A percentile compares a stretch with the other conserved stretches of the same genome.
These are phyloP conservation scores for Elymnias hypermnestra DNA, from an alignment of 1,140 invertebrate genomes.

Conservation along the genomic window DNA sequence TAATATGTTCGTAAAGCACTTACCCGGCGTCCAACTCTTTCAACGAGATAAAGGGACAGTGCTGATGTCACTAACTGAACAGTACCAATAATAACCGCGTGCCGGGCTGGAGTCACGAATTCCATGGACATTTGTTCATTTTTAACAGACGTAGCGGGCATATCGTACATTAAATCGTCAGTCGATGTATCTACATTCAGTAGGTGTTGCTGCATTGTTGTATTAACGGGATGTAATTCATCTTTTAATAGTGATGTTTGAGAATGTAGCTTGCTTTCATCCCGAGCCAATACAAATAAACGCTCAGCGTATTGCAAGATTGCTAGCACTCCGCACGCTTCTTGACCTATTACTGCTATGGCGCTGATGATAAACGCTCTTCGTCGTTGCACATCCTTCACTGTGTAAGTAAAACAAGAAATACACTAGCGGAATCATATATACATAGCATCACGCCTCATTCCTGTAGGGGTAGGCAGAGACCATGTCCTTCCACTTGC, in stretches of 20 bases:
- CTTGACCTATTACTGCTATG: conserved; percentile 45
- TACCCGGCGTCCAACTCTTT: conserved; percentile 14
- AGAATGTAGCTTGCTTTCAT: background rate
- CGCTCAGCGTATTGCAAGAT: conserved; percentile 53
- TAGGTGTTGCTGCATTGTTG: background rate
- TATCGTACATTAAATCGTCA: background rate
- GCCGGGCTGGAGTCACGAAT: conserved; percentile 11
- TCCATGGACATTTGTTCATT: background rate
- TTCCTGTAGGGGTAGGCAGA: too few species aligned
- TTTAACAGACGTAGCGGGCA: background rate
- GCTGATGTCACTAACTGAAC: conserved; percentile 14
- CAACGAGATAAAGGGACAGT: conserved; percentile 16
- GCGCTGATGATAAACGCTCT: conserved; percentile 33
- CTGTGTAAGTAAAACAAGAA: conserved; percentile 28
- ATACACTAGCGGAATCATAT: too few species aligned
- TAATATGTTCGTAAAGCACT: too few species aligned
- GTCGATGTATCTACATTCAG: background rate
- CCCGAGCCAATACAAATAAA: conserved; percentile 37
- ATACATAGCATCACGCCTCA: too few species aligned
- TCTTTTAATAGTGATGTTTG: background rate
- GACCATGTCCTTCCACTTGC: too few species aligned
- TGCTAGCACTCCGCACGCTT: conserved; percentile 45
- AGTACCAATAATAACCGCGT: conserved; percentile 8
- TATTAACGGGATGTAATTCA: background rate
- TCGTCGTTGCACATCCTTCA: conserved; percentile 30